These are phyloP conservation scores for Herpetotheres cachinnans DNA, from an alignment of 2,113 vertebrate genomes.

Conservation along the genomic window DNA sequence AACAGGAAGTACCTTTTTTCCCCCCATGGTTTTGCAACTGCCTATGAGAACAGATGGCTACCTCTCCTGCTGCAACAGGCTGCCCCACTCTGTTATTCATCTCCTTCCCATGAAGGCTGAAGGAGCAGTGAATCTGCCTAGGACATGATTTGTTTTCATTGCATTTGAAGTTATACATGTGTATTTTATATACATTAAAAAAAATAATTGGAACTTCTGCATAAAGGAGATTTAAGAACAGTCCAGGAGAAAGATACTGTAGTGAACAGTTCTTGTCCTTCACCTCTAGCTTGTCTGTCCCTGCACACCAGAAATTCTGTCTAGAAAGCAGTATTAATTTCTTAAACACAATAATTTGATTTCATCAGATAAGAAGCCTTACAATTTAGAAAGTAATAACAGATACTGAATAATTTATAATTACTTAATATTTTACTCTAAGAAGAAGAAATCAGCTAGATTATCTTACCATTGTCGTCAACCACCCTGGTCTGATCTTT, in stretches of 20 bases:
- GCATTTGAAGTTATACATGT: background rate
- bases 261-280: background rate
- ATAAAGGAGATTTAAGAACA: background rate
- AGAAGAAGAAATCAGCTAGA: background rate
- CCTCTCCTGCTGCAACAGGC: background rate
- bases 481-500: conserved; percentile 98
- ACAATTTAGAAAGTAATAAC: background rate
- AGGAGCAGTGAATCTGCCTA: background rate
- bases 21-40: background rate
- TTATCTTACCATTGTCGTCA: conserved; percentile 91
- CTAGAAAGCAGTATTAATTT: background rate
- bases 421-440: background rate
- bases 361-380: background rate
- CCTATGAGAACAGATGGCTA: background rate
- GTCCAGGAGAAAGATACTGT: background rate
- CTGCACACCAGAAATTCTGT: background rate
- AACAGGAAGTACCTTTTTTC: background rate
- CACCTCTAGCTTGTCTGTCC: background rate
- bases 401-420: background rate
- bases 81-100: background rate
- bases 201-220: background rate
- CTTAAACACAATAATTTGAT: background rate
- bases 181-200: background rate
- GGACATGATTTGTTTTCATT: background rate
- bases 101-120: background rate